Percentiles rank a stretch among this genome's conserved stretches.
These are phyloP conservation scores for Brachionus sp. DNA, from an alignment of 1,140 invertebrate species.

Conservation along the genomic window DNA sequence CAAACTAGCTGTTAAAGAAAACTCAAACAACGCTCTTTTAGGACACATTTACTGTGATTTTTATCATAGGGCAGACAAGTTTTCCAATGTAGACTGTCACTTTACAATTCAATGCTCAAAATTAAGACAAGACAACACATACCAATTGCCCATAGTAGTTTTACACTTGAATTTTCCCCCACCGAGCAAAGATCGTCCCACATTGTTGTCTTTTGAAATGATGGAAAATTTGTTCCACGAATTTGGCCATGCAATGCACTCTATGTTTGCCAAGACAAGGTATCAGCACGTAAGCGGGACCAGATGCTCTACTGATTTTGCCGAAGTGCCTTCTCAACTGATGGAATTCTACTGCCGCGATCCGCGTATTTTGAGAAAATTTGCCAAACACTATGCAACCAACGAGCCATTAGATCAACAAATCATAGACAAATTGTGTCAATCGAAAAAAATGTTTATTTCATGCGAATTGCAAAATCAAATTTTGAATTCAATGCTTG, in stretches of 20 bases:
- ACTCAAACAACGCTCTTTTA: slow-evolving; percentile 70
- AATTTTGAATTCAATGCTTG: slow-evolving; percentile 77
- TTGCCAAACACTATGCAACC: slow-evolving; percentile 86
- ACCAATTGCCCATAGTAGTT: slow-evolving; percentile 86
- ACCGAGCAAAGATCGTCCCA: slow-evolving; percentile 64
- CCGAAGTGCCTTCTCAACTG: slow-evolving; percentile 92
- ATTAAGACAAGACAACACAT: slow-evolving; percentile 71
- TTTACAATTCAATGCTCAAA: slow-evolving; percentile 94
- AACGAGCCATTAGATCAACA: slow-evolving; percentile 74
- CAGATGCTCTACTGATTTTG: slow-evolving; percentile 91
- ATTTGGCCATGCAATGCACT: slow-evolving; percentile 98
- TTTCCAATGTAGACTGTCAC: slow-evolving; percentile 89
- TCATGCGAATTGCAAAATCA: slow-evolving; percentile 78
- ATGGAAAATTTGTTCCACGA: slow-evolving; percentile 98
- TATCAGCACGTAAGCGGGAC: slow-evolving; percentile 96
- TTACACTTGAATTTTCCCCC: slow-evolving; percentile 82
- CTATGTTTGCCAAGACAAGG: slow-evolving; percentile 84
- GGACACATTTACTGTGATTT: slow-evolving; percentile 98
- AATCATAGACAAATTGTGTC: slow-evolving; percentile 64
- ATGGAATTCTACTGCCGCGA: slow-evolving; percentile 97
- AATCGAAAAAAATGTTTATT: slow-evolving; percentile 39
- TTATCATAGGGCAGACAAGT: slow-evolving; percentile 80
- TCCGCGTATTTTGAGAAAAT: slow-evolving; percentile 68
- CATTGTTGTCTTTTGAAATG: slow-evolving; percentile 70
- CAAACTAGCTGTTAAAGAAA: slow-evolving; percentile 65